phyloP scores from a whole-genome alignment of 1,140 invertebrate genomes.

The Venustaconcha ellipsiformis region DNA sequence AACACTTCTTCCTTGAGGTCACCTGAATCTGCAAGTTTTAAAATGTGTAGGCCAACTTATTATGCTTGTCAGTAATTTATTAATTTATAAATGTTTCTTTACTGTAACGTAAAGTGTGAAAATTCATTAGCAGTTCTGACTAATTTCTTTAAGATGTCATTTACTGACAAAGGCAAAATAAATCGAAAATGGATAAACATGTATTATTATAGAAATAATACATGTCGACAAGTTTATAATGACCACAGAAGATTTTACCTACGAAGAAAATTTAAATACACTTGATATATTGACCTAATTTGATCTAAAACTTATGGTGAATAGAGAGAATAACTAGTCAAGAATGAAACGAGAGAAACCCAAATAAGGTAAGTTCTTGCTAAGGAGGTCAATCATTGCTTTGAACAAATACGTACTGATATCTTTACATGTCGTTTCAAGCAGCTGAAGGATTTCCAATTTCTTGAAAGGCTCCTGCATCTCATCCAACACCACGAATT shows the following conservation, averaged over 20 bases:
- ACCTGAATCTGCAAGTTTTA: conserved; percentile 17
- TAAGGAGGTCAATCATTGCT: not conserved
- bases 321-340: not conserved
- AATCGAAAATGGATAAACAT: not conserved
- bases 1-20: conserved; percentile 22
- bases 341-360: not conserved
- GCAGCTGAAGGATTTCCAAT: conserved; percentile 5
- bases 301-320: not conserved
- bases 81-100: not conserved
- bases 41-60: not conserved
- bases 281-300: not conserved
- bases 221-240: not conserved
- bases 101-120: not conserved
- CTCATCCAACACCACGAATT: conserved; percentile 17
- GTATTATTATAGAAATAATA: not conserved
- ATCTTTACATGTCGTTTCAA: conserved; percentile 12
- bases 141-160: not conserved
- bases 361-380: not conserved
- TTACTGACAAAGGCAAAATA: not conserved
- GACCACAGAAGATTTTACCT: not conserved
- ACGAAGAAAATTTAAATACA: not conserved
- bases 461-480: conserved; percentile 10
- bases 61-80: not conserved
- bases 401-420: conserved; percentile 16
- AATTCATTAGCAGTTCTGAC: not conserved